Percentiles rank a stretch among this genome's conserved stretches.
Evolutionary conservation across 2,113 vertebrate species (phyloP).

Genomic region (Rhabdornis inornatus): DNA sequence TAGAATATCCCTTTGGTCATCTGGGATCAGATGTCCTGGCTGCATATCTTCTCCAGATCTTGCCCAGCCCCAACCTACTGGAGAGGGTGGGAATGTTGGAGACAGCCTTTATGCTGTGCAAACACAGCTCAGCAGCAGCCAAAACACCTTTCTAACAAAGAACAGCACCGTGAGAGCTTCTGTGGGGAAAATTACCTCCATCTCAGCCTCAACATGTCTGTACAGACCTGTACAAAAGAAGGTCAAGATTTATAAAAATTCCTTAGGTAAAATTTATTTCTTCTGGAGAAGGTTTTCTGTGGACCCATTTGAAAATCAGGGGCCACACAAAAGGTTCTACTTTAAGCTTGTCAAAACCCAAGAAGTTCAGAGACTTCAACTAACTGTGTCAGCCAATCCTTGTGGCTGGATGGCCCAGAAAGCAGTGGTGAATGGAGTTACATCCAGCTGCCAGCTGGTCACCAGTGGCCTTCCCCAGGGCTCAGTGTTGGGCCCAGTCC

Average conservation of each 20-base stretch:
- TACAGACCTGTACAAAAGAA: not conserved
- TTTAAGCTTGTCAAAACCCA: not conserved
- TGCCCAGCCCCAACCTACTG: not conserved
- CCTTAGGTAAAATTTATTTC: not conserved
- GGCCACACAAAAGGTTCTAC: not conserved
- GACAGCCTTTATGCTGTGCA: not conserved
- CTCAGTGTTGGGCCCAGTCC: not conserved
- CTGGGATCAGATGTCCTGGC: not conserved
- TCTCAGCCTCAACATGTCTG: not conserved
- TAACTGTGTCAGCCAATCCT: not conserved
- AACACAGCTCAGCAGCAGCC: not conserved
- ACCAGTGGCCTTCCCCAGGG: not conserved
- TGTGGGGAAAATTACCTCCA: not conserved
- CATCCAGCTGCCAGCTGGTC: not conserved
- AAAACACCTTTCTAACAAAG: not conserved
- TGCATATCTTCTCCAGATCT: not conserved
- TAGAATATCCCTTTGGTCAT: not conserved
- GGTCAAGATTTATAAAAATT: not conserved
- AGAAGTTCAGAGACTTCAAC: not conserved
- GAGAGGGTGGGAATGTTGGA: accelerated
- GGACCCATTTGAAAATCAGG: not conserved
- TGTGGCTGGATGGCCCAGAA: not conserved
- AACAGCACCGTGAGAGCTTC: not conserved
- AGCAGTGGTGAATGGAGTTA: not conserved
- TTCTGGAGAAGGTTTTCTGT: not conserved